phyloP scores from a whole-genome alignment of 2,797 vertebrate genomes.

The Chaetodon trifasciatus region DNA sequence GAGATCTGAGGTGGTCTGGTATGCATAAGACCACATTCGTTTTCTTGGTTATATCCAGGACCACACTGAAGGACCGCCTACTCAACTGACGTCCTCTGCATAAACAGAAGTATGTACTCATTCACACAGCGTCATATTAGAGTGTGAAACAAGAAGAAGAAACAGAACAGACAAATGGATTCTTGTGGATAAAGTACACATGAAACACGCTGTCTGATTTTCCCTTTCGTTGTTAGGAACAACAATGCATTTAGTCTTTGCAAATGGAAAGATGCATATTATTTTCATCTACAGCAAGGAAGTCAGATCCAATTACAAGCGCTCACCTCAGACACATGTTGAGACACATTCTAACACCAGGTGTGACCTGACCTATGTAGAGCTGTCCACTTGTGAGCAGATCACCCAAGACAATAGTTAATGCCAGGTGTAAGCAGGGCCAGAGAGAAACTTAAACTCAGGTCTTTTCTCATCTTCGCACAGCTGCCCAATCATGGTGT shows the following conservation, averaged over 20 bases:
- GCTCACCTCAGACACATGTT: no score
- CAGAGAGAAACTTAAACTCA: neutral
- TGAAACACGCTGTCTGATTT: neutral
- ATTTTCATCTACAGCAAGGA: no score
- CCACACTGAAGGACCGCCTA: no score
- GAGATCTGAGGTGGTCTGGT: neutral
- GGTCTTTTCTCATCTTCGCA: neutral
- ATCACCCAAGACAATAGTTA: no score
- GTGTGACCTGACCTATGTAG: no score
- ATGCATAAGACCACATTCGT: neutral
- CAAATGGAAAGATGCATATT: no score
- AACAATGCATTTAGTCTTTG: neutral
- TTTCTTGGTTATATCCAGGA: neutral
- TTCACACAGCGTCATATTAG: no score
- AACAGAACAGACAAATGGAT: neutral
- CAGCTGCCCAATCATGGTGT: neutral
- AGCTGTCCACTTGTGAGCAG: no score
- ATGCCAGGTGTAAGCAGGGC: no score
- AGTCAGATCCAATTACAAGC: no score
- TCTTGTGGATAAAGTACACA: neutral
- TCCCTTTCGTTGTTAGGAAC: neutral
- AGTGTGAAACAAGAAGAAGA: neutral
- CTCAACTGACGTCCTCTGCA: neutral
- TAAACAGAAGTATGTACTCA: neutral
- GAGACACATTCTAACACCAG: no score